Percentiles rank a stretch among this genome's conserved stretches.
Conservation (phyloP, 2,113 vertebrate genomes). For the Cyprinodon tularosa region DNA sequence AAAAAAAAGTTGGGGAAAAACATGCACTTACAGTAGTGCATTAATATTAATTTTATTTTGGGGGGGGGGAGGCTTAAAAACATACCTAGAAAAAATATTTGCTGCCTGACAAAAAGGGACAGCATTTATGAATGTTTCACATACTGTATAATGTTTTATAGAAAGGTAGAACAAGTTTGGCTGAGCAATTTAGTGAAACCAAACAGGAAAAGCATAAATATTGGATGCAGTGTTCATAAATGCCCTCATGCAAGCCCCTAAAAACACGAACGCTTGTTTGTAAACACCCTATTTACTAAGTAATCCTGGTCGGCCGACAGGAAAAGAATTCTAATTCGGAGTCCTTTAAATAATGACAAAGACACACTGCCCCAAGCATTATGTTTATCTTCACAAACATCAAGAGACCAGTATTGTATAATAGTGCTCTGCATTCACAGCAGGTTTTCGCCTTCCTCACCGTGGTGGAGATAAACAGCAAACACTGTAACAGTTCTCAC, state of each 20-base stretch:
- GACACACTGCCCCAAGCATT: constrained; percentile 67
- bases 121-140: neutral
- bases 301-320: constrained; percentile 45
- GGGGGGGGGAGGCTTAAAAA: neutral
- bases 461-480: constrained; percentile 73
- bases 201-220: neutral
- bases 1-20: neutral
- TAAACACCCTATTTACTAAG: constrained; percentile 55
- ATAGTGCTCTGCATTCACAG: constrained; percentile 72
- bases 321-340: constrained; percentile 59
- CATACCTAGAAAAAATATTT: neutral
- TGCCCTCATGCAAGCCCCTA: constrained; percentile 19
- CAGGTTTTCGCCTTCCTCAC: constrained; percentile 60
- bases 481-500: constrained; percentile 67
- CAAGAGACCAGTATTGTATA: constrained; percentile 67
- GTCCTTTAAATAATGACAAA: constrained; percentile 70
- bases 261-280: constrained; percentile 33
- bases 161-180: neutral
- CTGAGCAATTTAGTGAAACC: neutral
- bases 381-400: constrained; percentile 72
- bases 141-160: neutral
- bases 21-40: neutral
- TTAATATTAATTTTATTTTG: neutral
- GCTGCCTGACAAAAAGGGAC: neutral
- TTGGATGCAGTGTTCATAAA: constrained; percentile 15